phyloP scores from a whole-genome alignment of 2,888 invertebrate genomes.

The Pterostichus madidus region DNA sequence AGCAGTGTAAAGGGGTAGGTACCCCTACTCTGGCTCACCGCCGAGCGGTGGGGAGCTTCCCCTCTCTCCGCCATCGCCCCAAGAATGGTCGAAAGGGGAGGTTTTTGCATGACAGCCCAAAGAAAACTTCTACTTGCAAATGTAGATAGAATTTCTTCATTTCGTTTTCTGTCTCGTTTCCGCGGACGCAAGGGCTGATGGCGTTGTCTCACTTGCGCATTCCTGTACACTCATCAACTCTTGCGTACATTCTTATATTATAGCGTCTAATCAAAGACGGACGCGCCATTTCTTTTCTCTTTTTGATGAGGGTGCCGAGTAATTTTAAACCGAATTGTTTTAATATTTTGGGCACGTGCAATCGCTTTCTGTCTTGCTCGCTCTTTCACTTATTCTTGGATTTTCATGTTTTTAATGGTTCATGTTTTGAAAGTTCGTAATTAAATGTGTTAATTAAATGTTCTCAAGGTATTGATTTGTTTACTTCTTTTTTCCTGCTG shows the following conservation, averaged over 20 bases:
- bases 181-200: constrained; percentile 69
- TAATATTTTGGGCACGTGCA: constrained; percentile 72
- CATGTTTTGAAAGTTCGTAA: constrained; percentile 63
- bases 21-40: constrained; percentile 47
- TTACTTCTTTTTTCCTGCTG: constrained; percentile 48
- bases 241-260: constrained; percentile 76
- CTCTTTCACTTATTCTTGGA: constrained; percentile 39
- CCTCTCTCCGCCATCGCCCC: constrained; percentile 57
- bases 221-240: constrained; percentile 74
- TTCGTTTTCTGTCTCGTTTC: constrained; percentile 78
- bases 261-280: constrained; percentile 75
- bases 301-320: constrained; percentile 74
- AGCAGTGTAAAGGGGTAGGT: constrained; percentile 74
- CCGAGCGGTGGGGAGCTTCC: constrained; percentile 41
- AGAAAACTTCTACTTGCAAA: constrained; percentile 78
- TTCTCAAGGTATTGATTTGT: constrained; percentile 62
- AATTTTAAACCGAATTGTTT: constrained; percentile 72
- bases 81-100: constrained; percentile 71
- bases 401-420: constrained; percentile 66
- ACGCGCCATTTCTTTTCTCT: constrained; percentile 73
- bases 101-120: constrained; percentile 76
- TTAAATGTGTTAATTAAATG: constrained; percentile 67
- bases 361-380: not conserved
- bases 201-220: constrained; percentile 72
- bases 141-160: constrained; percentile 83